phyloP scores from a whole-genome alignment of 2,797 vertebrate genomes.

The Leontopithecus rosalia region DNA sequence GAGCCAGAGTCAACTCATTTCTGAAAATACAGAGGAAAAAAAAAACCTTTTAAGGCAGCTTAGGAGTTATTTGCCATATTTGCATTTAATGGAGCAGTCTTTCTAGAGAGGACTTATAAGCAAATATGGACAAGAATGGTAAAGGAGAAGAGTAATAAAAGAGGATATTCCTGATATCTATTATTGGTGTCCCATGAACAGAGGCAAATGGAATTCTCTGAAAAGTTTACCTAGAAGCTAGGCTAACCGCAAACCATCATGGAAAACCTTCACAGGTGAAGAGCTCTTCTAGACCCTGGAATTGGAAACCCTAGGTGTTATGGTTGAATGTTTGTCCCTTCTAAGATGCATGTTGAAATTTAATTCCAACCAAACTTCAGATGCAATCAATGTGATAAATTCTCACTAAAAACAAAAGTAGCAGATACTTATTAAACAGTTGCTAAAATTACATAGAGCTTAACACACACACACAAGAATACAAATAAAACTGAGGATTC shows the following conservation, averaged over 20 bases:
- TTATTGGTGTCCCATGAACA: neutral
- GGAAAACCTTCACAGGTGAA: neutral
- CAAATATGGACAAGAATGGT: neutral
- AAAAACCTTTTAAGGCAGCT: neutral
- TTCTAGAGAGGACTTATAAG: neutral
- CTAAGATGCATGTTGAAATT: neutral
- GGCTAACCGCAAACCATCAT: neutral
- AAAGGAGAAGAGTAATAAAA: neutral
- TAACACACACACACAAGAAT: neutral
- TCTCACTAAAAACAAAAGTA: neutral
- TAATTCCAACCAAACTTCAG: neutral
- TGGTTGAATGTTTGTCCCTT: neutral
- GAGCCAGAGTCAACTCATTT: neutral
- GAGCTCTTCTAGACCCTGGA: neutral
- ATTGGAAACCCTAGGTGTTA: neutral
- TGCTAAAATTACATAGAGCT: neutral
- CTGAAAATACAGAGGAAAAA: neutral
- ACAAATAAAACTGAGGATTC: neutral
- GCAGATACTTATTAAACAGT: neutral
- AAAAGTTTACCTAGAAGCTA: neutral
- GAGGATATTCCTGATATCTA: neutral
- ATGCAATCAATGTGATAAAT: neutral
- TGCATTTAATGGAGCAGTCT: neutral
- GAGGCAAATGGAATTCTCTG: neutral
- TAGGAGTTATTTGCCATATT: neutral